These are phyloP conservation scores for Acanthacorydalis orientalis DNA, from an alignment of 2,888 invertebrate genomes.

Conservation along the genomic window DNA sequence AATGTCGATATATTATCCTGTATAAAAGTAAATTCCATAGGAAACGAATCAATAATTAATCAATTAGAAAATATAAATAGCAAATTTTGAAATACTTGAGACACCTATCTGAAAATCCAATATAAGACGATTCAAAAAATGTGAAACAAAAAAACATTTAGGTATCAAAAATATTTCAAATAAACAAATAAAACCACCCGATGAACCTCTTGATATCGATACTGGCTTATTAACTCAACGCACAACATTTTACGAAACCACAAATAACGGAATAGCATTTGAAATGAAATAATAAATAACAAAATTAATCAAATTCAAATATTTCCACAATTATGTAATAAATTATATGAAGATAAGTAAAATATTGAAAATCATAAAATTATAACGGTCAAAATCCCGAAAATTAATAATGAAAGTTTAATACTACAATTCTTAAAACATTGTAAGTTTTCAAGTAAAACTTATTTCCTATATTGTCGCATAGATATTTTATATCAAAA, in stretches of 20 bases:
- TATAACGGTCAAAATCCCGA: not conserved
- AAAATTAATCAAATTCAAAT: slow-evolving; percentile 6
- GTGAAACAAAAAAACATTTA: too few relatives aligned
- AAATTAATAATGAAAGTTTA: not conserved
- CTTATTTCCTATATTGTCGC: not conserved
- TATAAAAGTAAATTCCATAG: not conserved
- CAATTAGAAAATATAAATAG: not conserved
- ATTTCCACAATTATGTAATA: not conserved
- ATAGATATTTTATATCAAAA: not conserved
- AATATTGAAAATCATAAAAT: slow-evolving; percentile 3
- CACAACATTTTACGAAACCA: too few relatives aligned
- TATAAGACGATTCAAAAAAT: not conserved
- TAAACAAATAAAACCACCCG: not conserved
- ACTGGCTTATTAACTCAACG: too few relatives aligned
- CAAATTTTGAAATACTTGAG: not conserved
- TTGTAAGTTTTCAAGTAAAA: not conserved
- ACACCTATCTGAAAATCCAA: too few relatives aligned
- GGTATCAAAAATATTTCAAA: not conserved
- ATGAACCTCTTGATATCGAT: too few relatives aligned
- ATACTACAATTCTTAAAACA: slow-evolving; percentile 3
- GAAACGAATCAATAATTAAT: not conserved
- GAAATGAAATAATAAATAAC: too few relatives aligned
- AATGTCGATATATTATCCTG: not conserved
- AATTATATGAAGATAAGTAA: slow-evolving; percentile 2
- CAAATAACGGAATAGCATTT: too few relatives aligned